phyloP scores from a whole-genome alignment of 2,888 invertebrate genomes.

The Crematogaster levior region DNA sequence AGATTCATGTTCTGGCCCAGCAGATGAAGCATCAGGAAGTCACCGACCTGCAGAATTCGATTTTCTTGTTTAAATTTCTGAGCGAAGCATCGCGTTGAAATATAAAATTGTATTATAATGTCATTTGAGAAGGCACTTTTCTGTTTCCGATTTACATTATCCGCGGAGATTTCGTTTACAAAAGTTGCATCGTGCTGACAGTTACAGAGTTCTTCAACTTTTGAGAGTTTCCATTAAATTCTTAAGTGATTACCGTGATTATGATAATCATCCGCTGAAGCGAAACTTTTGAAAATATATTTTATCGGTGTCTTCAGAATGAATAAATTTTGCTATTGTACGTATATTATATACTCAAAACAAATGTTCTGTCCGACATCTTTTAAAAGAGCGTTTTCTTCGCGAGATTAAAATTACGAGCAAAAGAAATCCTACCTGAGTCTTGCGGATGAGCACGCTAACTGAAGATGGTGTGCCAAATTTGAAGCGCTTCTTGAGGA shows the following conservation, averaged over 20 bases:
- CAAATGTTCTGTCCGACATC: not conserved
- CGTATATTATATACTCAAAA: not conserved
- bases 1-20: conserved; percentile 95
- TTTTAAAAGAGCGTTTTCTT: not conserved
- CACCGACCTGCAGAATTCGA: conserved; percentile 90
- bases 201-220: not conserved
- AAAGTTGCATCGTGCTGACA: not conserved
- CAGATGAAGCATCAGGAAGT: conserved; percentile 93
- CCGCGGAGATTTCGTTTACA: not conserved
- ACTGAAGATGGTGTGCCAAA: conserved; percentile 92
- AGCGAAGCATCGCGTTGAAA: not conserved
- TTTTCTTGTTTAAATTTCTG: not conserved
- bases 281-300: conserved; percentile 19
- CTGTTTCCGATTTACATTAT: not conserved
- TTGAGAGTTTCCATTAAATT: conserved; percentile 19
- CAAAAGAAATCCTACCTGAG: conserved; percentile 88
- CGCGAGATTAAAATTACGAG: not conserved
- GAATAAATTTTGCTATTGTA: not conserved
- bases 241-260: not conserved
- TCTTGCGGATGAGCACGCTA: conserved; percentile 91
- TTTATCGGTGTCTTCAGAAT: not conserved
- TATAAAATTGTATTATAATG: conserved; percentile 2
- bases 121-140: not conserved
- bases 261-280: not conserved
- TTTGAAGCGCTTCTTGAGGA: conserved; percentile 92